Conservation (phyloP, 1,140 invertebrate genomes). For the Heliconius hermathena region DNA sequence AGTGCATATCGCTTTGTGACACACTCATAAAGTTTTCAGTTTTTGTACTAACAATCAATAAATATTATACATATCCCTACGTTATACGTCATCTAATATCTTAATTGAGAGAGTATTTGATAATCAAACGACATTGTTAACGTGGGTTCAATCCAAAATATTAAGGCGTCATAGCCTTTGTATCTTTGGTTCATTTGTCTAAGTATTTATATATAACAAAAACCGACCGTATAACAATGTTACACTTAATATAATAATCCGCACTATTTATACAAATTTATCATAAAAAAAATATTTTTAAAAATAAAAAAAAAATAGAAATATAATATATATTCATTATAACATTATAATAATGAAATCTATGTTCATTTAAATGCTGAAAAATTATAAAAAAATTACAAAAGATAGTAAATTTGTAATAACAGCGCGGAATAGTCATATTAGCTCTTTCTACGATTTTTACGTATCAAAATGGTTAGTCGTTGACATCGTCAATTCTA, state of each 20-base stretch:
- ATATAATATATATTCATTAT: neutral
- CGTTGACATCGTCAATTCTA: neutral
- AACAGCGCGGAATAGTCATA: neutral
- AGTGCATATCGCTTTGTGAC: conserved; percentile 37
- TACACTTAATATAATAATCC: neutral
- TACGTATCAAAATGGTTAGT: neutral
- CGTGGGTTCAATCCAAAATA: conserved; percentile 15
- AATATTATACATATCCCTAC: conserved; percentile 37
- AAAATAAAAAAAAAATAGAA: neutral
- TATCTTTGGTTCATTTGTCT: conserved; percentile 47
- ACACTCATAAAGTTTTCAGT: conserved; percentile 28
- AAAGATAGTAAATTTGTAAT: neutral
- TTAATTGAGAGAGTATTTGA: conserved; percentile 50
- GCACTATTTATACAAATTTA: neutral
- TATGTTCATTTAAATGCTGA: neutral
- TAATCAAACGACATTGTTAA: conserved; percentile 43
- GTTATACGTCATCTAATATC: conserved; percentile 39
- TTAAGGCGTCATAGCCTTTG: conserved; percentile 32
- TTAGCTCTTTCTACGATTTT: neutral
- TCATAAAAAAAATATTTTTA: neutral
- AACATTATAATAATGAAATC: neutral
- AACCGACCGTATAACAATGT: conserved; percentile 4
- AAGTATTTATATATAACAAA: conserved; percentile 34
- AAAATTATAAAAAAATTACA: neutral
- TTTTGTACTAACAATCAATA: conserved; percentile 50